Percentiles rank a stretch among this genome's conserved stretches.
These are phyloP conservation scores for Gortyna flavago DNA, from an alignment of 2,888 invertebrate genomes.

Conservation along the genomic window DNA sequence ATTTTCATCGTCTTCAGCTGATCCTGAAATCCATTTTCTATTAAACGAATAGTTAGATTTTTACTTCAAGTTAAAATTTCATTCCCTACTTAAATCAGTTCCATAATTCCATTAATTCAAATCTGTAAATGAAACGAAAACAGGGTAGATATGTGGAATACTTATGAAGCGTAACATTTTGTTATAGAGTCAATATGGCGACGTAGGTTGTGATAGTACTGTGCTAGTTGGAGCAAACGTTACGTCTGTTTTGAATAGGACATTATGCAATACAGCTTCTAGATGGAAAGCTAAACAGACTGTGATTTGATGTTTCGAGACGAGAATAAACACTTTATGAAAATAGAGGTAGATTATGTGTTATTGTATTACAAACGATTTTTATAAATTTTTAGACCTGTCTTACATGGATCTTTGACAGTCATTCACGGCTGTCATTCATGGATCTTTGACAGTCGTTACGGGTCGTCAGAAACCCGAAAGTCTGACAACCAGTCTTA, in stretches of 20 bases:
- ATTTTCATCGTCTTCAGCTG: neutral
- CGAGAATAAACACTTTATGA: conserved; percentile 14
- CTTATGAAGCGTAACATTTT: conserved; percentile 24
- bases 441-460: too few species aligned
- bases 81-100: neutral
- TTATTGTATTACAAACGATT: neutral
- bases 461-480: too few species aligned
- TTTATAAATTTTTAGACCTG: neutral
- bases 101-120: conserved; percentile 23
- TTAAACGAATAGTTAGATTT: neutral
- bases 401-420: neutral
- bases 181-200: conserved; percentile 17
- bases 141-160: neutral
- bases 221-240: neutral
- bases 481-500: too few species aligned
- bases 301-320: neutral
- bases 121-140: conserved; percentile 33
- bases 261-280: conserved; percentile 18
- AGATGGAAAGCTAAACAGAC: conserved; percentile 6
- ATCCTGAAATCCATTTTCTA: neutral
- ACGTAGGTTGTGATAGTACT: neutral
- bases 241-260: conserved; percentile 27
- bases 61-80: neutral
- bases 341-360: conserved; percentile 13
- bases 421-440: too few species aligned